Conservation (phyloP, 92 coral and sea anemone species). For the Chrysogorgia sp. region DNA sequence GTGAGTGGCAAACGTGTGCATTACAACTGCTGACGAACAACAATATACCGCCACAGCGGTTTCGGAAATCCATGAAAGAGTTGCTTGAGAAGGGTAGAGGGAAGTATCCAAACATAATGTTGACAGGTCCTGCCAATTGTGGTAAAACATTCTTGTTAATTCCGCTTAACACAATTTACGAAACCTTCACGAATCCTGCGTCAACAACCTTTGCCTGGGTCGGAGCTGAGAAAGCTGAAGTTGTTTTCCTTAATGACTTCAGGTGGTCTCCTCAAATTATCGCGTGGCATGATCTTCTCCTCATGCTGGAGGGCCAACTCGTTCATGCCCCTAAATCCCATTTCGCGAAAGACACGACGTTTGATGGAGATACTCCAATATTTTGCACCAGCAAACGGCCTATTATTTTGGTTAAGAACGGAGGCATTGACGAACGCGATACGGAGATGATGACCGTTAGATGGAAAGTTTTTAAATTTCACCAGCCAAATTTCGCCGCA, state of each 20-base stretch:
- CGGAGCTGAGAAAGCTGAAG: no score
- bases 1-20: conserved; percentile 23
- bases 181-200: conserved; percentile 42
- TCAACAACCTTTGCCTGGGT: conserved; percentile 27
- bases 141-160: conserved; percentile 52
- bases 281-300: no score
- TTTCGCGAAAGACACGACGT: no score
- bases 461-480: conserved; percentile 44
- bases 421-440: conserved; percentile 10
- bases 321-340: conserved; percentile 36
- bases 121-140: conserved; percentile 49
- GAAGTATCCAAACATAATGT: conserved; percentile 45
- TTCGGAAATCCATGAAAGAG: not conserved
- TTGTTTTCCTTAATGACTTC: no score
- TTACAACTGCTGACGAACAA: conserved; percentile 27
- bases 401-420: conserved; percentile 4
- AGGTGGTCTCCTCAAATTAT: no score
- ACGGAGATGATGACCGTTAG: conserved; percentile 54
- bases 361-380: conserved; percentile 32
- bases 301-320: conserved; percentile 26
- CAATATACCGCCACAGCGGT: not conserved
- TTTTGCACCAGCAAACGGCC: conserved; percentile 14
- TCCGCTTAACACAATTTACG: conserved; percentile 23
- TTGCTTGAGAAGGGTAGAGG: conserved; percentile 42
- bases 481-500: not conserved